phyloP scores from a whole-genome alignment of 2,888 invertebrate species.

The Thysanoteuthis rhombus region DNA sequence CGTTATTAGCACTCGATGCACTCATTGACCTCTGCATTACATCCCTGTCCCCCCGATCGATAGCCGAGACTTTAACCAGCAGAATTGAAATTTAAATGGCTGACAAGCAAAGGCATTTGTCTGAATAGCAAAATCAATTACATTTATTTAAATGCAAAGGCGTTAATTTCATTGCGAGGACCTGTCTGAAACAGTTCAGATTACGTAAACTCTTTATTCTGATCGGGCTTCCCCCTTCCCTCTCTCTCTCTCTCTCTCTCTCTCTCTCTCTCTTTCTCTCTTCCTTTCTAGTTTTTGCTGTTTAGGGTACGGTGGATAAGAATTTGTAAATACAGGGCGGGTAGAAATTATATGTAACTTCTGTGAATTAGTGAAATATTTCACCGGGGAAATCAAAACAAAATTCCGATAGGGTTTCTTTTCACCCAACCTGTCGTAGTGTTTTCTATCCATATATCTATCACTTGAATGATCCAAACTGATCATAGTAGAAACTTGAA shows the following conservation, averaged over 20 bases:
- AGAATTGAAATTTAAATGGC: background rate
- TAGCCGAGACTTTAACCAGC: background rate
- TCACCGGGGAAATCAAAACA: no score
- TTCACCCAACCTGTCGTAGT: no score
- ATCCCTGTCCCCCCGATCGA: background rate
- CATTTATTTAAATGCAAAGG: background rate
- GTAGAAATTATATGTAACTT: no score
- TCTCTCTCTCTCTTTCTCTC: background rate
- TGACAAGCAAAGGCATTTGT: background rate
- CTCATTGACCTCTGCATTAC: background rate
- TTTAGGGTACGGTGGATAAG: no score
- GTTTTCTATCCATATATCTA: no score
- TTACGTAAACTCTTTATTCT: background rate
- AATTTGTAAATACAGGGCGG: no score
- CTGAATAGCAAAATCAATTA: background rate
- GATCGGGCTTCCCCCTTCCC: background rate
- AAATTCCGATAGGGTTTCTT: no score
- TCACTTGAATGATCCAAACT: no score
- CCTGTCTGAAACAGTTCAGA: background rate
- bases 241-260: background rate
- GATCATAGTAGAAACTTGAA: no score
- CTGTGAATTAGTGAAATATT: no score
- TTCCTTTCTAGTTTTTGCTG: background rate
- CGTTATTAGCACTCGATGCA: background rate
- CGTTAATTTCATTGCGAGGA: background rate